Evolutionary conservation across 2,113 vertebrate genomes (phyloP), one percentile per base, ranked within the genome.

Genomic region (Psephotus haematonotus): DNA sequence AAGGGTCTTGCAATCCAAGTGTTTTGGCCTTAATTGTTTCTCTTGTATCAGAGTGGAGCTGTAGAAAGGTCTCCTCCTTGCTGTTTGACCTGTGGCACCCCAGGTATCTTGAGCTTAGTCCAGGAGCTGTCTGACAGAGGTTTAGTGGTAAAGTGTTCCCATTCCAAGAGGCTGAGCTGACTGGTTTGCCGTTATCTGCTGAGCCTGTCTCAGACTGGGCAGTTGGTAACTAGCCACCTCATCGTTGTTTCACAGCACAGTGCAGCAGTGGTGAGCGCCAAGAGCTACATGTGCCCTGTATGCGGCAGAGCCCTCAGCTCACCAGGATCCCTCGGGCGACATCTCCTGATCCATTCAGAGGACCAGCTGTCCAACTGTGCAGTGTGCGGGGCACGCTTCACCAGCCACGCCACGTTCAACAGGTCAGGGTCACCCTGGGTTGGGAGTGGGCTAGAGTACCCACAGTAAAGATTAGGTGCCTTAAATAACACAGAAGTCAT

Each of bases 361-460:
- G 99, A 99, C 98, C 99, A 99, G 95, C 98, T 99, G 85, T 99
- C 99, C 93, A 99, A 99, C 98, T 99, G 99, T 83, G 99, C 99
- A 10, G 99, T 99, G 82, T 99, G 99, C 69, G 99, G 99, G 69
- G 98, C 99, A 37, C 98, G 98, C 95, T 99, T 99, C 97, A 99
- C 99, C 86, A 99, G 99, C 98, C 99, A 99, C 43, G 98, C 98
- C 97, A 99, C 99, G n/a, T 99, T 99, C 89, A 99, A 99, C 98
- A 99, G 99, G 99, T 99, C 92, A 96, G 98, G 92, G 25, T 91
- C 53, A 35, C 65, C 37, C 93, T 83, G 76, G 46, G 81, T 85
- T 57, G 82, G 22, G 82, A 64, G 65, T 90, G 94, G 90, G 93
- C 78, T 64, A 14, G 55, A 82, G 82, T 52, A 88, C 47, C 60